Conservation (phyloP, 2,888 invertebrate genomes). For the Pristionchus mayeri region DNA sequence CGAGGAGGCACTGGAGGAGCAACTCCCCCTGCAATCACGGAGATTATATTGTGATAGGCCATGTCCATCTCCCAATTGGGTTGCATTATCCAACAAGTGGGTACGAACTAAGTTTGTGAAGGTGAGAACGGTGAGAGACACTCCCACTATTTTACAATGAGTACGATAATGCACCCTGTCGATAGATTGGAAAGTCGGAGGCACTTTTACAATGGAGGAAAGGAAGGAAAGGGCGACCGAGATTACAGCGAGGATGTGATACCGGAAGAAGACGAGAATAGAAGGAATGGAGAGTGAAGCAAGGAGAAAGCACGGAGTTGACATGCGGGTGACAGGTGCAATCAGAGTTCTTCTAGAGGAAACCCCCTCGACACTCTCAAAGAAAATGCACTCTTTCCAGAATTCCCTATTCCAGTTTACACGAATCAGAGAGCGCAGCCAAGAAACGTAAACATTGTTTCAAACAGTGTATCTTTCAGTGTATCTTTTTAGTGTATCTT, state of each 20-base stretch:
- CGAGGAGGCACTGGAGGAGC: constrained; percentile 45
- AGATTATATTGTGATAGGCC: neutral
- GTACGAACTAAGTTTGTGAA: neutral
- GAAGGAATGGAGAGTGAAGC: neutral
- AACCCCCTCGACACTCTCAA: neutral
- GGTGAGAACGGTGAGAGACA: neutral
- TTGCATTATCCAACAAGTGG: neutral
- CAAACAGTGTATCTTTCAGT: too few species aligned
- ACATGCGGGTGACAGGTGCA: neutral
- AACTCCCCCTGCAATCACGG: constrained; percentile 10
- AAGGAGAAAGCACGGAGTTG: neutral
- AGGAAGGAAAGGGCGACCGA: constrained; percentile 24
- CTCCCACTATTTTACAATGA: neutral
- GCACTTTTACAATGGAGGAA: constrained; percentile 14
- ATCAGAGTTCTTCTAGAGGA: neutral
- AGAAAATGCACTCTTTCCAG: neutral
- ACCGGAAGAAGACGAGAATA: constrained; percentile 23
- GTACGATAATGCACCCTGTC: neutral
- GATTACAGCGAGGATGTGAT: constrained; percentile 25
- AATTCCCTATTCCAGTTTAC: neutral
- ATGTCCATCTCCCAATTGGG: neutral
- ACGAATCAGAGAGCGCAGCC: neutral
- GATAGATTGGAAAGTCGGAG: constrained; percentile 13
- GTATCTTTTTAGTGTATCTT: too few species aligned
- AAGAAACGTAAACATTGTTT: neutral